Evolutionary conservation across 2,113 vertebrate species (phyloP), one percentile per base, ranked within the genome.

Genomic region (Spheniscus mendiculus): DNA sequence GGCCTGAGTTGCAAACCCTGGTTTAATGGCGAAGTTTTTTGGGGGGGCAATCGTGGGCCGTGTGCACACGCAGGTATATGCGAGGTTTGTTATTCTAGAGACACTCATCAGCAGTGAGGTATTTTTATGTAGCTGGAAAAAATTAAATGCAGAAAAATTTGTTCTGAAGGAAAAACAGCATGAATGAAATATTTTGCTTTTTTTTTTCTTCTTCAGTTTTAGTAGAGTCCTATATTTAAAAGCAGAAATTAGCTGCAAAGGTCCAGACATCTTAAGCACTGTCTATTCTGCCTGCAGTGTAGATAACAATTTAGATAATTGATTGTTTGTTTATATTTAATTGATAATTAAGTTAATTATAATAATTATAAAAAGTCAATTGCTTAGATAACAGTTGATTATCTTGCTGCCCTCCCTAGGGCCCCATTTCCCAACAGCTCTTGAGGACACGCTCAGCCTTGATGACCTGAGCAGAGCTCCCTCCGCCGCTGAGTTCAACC

Each of bases 21-120:
- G 7, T 29, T 77, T 86, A 44, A 56, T 17, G 30, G 36, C 0
- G 10, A 92, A 32, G 19, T 74, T 53, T 74, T 32, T 10, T 4
- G 17, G 19, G 62, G 42, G 13, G 42, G 36, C 66, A 45, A 50
- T 6, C 0, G 0, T 4, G 7, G 40, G 29, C 65, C 49, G 11
- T 2, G 15, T 14, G 61, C 26, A 3, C 19, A 2, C 7, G 5
- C 53, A 83, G 79, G 58, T 70, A 15, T 16, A 6, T 2, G 4
- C 0, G 12, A 21, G 45, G 36, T 30, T 81, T 81, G 50, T 47
- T 45, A 19, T 58, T 76, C 45, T 40, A 11, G 58, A 62, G 15
- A 2, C 9, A 1, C 29, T 42, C n/a, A 12, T 17, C 58, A 58
- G 58, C 67, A 77, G 5, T 6, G 27, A 74, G 70, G 11, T 38